phyloP scores from a whole-genome alignment of 2,113 vertebrate species.

The Mustela nigripes region DNA sequence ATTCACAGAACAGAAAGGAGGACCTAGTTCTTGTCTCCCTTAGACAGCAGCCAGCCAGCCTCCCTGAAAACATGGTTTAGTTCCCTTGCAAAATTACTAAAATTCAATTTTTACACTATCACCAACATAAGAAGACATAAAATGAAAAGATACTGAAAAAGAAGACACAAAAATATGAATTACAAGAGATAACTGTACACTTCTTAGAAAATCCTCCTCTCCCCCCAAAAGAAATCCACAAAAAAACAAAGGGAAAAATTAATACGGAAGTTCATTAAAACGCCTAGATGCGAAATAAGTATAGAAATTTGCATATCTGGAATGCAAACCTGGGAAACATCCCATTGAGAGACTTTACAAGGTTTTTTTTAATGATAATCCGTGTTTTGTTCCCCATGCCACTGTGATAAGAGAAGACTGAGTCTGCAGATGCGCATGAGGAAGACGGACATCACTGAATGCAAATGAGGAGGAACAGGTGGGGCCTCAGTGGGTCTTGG shows the following conservation, averaged over 20 bases:
- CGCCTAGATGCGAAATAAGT: constrained; percentile 4
- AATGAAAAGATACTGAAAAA: constrained; percentile 5
- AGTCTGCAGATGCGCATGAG: neutral
- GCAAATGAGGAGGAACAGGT: neutral
- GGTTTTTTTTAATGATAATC: neutral
- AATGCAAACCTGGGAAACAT: constrained; percentile 5
- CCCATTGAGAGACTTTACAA: neutral
- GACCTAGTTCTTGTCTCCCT: neutral
- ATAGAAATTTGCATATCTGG: neutral
- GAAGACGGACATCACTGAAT: neutral
- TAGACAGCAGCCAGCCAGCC: rapidly evolving
- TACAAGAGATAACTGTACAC: neutral
- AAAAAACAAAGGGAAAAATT: neutral
- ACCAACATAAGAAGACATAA: neutral
- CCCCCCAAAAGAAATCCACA: neutral
- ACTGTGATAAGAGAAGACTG: neutral
- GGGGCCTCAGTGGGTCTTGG: neutral
- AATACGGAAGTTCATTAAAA: constrained; percentile 44
- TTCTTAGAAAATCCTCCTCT: neutral
- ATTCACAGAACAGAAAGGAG: neutral
- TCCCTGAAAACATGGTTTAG: neutral
- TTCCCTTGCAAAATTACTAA: neutral
- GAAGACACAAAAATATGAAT: neutral
- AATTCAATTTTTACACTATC: neutral
- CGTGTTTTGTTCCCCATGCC: neutral